Base-by-base conservation (phyloP, 2,888 invertebrate genomes). In the Apoda limacodes region DNA sequence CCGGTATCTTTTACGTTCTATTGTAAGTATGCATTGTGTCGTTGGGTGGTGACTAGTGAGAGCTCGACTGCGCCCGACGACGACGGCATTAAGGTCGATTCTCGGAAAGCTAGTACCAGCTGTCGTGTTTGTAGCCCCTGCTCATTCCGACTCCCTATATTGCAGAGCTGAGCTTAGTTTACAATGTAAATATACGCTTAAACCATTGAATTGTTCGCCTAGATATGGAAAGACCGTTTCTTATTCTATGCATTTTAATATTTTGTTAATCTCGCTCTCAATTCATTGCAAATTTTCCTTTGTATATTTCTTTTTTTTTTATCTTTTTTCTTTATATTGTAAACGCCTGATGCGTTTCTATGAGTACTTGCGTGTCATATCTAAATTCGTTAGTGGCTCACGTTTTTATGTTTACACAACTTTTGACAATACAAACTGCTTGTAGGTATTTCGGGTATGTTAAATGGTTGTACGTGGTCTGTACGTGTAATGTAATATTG, bases 101-200 rank as follows among this genome's bases (percentile, higher is more conserved):
- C 61, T 67, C 43, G 57, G 62, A 63, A 65, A 62, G 56, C 61
- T n/a, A n/a, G n/a, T n/a, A n/a, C n/a, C 57, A 55, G 55, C 50
- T 60, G 60, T 48, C 45, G 43, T 48, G 41, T 44, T 42, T 43
- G 47, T 45, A 45, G 50, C 32, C 40, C 39, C 31, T 24, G 6
- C 19, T 41, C 46, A 48, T 40, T 40, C 22, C 42, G 40, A 40
- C 37, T 45, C 52, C 47, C 52, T 44, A 55, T 55, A 60, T 55
- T 52, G 51, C 43, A n/a, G 37, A 32, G 33, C 37, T 50, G 43
- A 48, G 57, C 53, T 63, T 57, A 60, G 58, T 63, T 69, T 65
- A 68, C 68, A 65, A 61, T 67, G 62, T 66, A 66, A 68, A 68
- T 64, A 65, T 54, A 53, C 47, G 55, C 50, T 56, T 57, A 53